Percentiles rank a stretch among this genome's conserved stretches.
phyloP scores from a whole-genome alignment of 2,113 vertebrate species.

The Corythoichthys haematopterus region DNA sequence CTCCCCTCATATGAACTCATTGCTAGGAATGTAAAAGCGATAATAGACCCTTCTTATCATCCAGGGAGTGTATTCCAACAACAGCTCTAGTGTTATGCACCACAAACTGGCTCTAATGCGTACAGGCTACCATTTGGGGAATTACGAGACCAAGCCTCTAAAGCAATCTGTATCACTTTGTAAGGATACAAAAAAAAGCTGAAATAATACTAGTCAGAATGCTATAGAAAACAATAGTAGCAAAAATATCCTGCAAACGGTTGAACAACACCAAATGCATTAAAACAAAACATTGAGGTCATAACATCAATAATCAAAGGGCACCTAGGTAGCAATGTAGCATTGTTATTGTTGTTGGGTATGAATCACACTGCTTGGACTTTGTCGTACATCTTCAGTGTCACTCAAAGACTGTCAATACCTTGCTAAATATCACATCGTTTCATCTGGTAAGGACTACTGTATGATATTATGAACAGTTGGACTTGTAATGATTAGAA shows the following conservation, averaged over 20 bases:
- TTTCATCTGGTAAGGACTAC: neutral
- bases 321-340: neutral
- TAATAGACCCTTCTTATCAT: slow-evolving; percentile 22
- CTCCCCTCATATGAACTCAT: slow-evolving; percentile 27
- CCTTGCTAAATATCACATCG: neutral
- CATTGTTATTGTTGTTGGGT: neutral
- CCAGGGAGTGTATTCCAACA: slow-evolving; percentile 12
- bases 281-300: neutral
- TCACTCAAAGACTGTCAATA: neutral
- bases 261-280: too few species aligned
- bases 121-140: neutral
- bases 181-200: neutral
- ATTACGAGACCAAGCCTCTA: neutral
- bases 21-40: slow-evolving; percentile 32
- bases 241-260: neutral
- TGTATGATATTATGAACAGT: too few species aligned
- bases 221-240: neutral
- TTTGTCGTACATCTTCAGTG: neutral
- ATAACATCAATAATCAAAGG: neutral
- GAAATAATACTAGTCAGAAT: neutral
- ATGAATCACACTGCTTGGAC: neutral
- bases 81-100: neutral
- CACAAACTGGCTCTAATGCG: neutral
- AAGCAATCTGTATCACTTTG: neutral
- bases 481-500: too few species aligned